Evolutionary conservation across 2,113 vertebrate species (phyloP).

Genomic region (Pantherophis guttatus): DNA sequence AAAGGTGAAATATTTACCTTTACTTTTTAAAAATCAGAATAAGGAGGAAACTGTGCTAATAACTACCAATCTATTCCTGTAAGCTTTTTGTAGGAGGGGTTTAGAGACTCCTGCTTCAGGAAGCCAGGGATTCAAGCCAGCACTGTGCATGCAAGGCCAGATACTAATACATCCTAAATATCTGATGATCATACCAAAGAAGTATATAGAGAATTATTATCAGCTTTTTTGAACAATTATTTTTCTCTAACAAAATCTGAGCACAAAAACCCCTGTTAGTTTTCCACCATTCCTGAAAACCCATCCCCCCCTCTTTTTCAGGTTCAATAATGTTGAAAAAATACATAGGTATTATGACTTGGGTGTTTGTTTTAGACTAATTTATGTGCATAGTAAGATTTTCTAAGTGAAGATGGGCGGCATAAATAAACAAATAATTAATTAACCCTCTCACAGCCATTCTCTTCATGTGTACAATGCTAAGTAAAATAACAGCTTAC

Average conservation of each 20-base stretch:
- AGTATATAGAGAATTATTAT: neutral
- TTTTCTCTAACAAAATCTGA: neutral
- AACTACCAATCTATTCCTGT: neutral
- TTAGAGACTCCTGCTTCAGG: neutral
- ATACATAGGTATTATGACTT: neutral
- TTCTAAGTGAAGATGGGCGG: neutral
- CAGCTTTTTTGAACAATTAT: neutral
- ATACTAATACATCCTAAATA: neutral
- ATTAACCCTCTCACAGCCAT: neutral
- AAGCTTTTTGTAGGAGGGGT: neutral
- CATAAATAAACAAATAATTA: neutral
- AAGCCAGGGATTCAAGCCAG: neutral
- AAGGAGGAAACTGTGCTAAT: neutral
- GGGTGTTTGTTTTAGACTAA: neutral
- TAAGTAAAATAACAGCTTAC: neutral
- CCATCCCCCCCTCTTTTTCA: neutral
- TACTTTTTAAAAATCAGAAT: neutral
- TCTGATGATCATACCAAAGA: neutral
- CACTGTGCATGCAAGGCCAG: neutral
- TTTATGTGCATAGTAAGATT: neutral
- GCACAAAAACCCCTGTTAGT: neutral
- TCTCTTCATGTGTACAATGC: neutral
- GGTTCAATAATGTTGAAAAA: neutral
- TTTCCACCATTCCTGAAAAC: neutral
- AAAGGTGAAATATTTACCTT: neutral